Evolutionary conservation across 2,888 invertebrate species (phyloP).

Genomic region (Endomychus coccineus): DNA sequence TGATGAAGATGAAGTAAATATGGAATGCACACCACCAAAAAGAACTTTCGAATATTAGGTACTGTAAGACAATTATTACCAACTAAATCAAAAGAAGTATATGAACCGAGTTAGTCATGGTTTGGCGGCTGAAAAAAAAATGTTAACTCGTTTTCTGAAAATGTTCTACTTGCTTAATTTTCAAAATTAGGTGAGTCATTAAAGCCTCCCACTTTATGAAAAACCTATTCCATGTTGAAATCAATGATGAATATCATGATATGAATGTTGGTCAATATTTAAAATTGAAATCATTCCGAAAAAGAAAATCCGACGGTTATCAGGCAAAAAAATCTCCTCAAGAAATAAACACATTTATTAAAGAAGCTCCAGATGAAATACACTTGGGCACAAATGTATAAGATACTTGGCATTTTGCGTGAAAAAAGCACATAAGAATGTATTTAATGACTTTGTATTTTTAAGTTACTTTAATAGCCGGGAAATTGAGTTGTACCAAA

Average conservation of each 20-base stretch:
- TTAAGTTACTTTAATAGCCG: too few relatives aligned
- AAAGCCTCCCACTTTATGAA: constrained; percentile 1
- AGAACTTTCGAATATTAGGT: too few relatives aligned
- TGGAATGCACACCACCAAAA: too few relatives aligned
- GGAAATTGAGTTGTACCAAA: background rate
- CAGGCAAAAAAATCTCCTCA: constrained; percentile 2
- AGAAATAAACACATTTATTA: constrained; percentile 1
- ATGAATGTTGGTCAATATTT: background rate
- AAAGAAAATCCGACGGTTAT: background rate
- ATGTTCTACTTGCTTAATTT: background rate
- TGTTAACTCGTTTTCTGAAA: background rate
- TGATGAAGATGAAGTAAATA: too few relatives aligned
- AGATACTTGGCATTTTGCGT: too few relatives aligned
- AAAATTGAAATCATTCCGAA: constrained; percentile 2
- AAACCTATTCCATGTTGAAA: constrained; percentile 3
- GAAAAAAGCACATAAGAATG: too few relatives aligned
- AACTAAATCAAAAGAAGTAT: background rate
- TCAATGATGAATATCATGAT: background rate
- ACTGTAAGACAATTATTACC: too few relatives aligned
- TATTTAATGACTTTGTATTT: too few relatives aligned
- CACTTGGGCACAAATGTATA: background rate
- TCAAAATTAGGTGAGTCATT: background rate
- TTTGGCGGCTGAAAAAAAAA: background rate
- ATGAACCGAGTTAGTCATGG: background rate
- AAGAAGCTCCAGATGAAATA: background rate